These are phyloP conservation scores for Gastrophysa polygoni DNA, from an alignment of 2,888 invertebrate species.

Conservation along the genomic window DNA sequence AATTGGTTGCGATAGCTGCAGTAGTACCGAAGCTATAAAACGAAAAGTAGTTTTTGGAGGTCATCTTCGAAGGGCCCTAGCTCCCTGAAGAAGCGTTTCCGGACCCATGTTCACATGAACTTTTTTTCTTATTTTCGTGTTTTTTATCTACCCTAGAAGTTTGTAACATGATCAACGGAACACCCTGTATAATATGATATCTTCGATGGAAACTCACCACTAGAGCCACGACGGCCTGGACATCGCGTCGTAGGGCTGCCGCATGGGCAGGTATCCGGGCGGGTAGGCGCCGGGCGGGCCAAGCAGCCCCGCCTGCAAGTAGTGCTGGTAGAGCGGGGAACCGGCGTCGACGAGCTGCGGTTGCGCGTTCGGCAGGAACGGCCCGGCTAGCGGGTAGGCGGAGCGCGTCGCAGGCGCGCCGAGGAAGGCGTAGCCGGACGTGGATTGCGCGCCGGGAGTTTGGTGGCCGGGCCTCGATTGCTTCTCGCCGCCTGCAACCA, in stretches of 20 bases:
- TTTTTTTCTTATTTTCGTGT: no score
- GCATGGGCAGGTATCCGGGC: constrained; percentile 69
- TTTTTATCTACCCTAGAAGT: no score
- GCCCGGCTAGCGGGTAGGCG: constrained; percentile 65
- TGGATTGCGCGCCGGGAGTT: constrained; percentile 52
- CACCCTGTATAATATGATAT: no score
- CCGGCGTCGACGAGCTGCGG: constrained; percentile 64
- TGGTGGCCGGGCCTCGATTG: constrained; percentile 51
- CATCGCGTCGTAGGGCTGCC: constrained; percentile 76
- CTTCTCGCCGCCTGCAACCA: constrained; percentile 46
- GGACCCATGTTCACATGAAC: no score
- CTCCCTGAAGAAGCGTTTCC: no score
- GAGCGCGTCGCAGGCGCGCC: constrained; percentile 62
- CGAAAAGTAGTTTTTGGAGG: no score
- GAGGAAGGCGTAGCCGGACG: constrained; percentile 66
- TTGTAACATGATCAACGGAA: no score
- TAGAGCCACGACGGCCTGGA: constrained; percentile 71
- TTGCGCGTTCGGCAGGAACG: constrained; percentile 64
- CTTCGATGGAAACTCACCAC: constrained; percentile 20
- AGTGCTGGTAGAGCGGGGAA: constrained; percentile 75
- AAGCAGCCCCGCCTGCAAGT: constrained; percentile 65
- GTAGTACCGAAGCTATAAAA: no score
- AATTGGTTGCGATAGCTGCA: no score
- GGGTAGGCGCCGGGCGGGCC: constrained; percentile 61
- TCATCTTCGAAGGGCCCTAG: no score